Evolutionary conservation across 2,888 invertebrate genomes (phyloP), one percentile per base, ranked within the genome.

Genomic region (Parelbella ahira): DNA sequence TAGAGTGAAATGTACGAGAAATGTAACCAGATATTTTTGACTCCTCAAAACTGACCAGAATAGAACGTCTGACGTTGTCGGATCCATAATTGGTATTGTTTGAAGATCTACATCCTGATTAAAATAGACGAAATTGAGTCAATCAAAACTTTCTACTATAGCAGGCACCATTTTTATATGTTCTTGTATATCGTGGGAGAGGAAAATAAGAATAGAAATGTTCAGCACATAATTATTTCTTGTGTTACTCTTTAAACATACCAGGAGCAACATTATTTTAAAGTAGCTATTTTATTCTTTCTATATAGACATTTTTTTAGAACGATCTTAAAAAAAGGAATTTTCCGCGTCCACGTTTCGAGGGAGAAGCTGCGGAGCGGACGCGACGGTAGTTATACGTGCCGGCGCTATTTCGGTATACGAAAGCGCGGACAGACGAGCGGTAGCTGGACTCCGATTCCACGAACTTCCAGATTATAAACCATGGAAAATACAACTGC

Each of bases 1-100:
- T 27, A 19, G 12, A 27, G 50, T 49, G 49, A 60, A 63, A 61
- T 63, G 56, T 55, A 62, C 56, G 54, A 57, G 49, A 49, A 58
- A 12, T 33, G 33, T 11, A 59, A 62, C 54, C 49, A 49, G 58
- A 52, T 70, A 74, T 72, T 62, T 68, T 57, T 53, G 60, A 53
- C 53, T 49, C 46, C 33, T 41, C 37, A 32, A 37, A 23, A 30
- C 18, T 8, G 24, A 50, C 66, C 42, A 62, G 58, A 71, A 69
- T 70, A 71, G 63, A 69, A 60, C 56, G 51, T 60, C 58, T 53
- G 45, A 37, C 9, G 25, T 36, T 36, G 24, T 20, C 37, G 6
- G 11, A 13, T 7, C 27, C 37, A 37, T 37, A 37, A 20, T 37
- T 8, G 28, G 37, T 11, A 27, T 37, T 37, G 37, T 13, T 37